Evolutionary conservation across 2,888 invertebrate species (phyloP).

Genomic region (Glyphotaelius pellucidus): DNA sequence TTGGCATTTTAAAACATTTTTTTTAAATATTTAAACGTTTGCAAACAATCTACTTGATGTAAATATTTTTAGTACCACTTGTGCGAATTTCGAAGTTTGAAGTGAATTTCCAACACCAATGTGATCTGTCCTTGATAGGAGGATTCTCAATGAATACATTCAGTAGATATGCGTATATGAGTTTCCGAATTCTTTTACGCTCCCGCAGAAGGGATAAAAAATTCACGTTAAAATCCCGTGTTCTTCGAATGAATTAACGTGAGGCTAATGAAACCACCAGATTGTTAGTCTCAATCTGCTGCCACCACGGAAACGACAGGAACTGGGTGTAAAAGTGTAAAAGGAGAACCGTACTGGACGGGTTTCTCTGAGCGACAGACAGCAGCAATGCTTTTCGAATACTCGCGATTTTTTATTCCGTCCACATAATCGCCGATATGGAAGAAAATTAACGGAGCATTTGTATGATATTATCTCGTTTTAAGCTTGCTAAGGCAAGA

Average conservation of each 20-base stretch:
- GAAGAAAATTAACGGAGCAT: constrained; percentile 25
- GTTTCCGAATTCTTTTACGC: neutral
- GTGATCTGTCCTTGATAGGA: neutral
- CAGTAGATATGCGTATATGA: neutral
- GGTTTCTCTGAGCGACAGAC: constrained; percentile 59
- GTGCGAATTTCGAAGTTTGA: no score
- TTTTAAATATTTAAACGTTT: no score
- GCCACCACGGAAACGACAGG: neutral
- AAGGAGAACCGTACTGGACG: constrained; percentile 55
- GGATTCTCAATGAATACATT: neutral
- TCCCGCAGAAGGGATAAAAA: neutral
- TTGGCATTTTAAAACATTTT: no score
- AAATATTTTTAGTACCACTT: no score
- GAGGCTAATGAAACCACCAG: neutral
- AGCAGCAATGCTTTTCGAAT: constrained; percentile 54
- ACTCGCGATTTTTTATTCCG: constrained; percentile 47
- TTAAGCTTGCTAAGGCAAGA: neutral
- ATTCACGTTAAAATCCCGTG: neutral
- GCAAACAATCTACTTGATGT: no score
- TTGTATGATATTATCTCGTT: constrained; percentile 41
- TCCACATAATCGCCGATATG: neutral
- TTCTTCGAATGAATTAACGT: neutral
- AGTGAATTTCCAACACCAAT: neutral
- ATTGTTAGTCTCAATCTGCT: neutral
- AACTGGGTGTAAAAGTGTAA: constrained; percentile 24